phyloP scores from a whole-genome alignment of 1,140 invertebrate species.

The Anadara kagoshimensis region DNA sequence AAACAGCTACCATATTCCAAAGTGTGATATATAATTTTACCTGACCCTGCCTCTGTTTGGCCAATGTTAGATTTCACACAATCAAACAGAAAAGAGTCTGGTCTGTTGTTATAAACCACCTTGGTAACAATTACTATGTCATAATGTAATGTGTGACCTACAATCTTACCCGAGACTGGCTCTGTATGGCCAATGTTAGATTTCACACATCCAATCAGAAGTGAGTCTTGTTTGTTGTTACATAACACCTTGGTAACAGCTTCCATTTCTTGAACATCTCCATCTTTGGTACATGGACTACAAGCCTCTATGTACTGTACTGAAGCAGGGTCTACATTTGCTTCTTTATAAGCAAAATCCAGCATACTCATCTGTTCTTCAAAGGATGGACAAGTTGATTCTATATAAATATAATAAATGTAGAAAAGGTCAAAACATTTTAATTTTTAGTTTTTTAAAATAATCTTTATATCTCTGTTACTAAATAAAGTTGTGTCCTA shows the following conservation, averaged over 20 bases:
- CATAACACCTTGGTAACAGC: slow-evolving; percentile 94
- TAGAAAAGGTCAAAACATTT: too few species aligned
- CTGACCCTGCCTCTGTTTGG: slow-evolving; percentile 94
- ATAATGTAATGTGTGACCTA: too few species aligned
- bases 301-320: slow-evolving; percentile 96
- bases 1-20: too few species aligned
- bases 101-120: slow-evolving; percentile 86
- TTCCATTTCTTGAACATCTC: slow-evolving; percentile 96
- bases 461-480: too few species aligned
- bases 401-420: not conserved
- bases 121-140: slow-evolving; percentile 94
- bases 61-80: slow-evolving; percentile 99
- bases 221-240: slow-evolving; percentile 80
- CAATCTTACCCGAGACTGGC: slow-evolving; percentile 86
- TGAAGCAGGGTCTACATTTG: slow-evolving; percentile 82
- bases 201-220: slow-evolving; percentile 95
- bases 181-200: slow-evolving; percentile 99
- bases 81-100: slow-evolving; percentile 88
- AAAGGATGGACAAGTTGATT: slow-evolving; percentile 80
- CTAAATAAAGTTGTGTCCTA: too few species aligned
- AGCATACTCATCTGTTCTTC: slow-evolving; percentile 90
- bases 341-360: slow-evolving; percentile 87
- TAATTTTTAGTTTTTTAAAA: too few species aligned
- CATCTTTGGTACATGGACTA: slow-evolving; percentile 91
- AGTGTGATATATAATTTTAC: too few species aligned